Conservation (phyloP, 2,888 invertebrate species). For the Drosophila multiciliata region DNA sequence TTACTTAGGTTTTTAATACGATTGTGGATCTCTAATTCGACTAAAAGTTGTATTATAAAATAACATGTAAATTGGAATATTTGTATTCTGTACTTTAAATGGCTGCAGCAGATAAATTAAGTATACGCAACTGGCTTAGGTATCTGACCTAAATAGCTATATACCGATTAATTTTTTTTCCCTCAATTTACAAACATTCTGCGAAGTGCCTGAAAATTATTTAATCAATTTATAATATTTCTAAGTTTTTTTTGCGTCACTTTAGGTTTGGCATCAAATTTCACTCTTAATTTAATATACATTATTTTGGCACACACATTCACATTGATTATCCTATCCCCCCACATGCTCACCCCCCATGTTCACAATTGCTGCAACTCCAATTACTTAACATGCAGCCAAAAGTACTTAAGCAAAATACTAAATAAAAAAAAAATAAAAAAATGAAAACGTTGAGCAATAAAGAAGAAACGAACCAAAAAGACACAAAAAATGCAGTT, state of each 20-base stretch:
- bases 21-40: not conserved
- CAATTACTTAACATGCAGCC: conserved; percentile 61
- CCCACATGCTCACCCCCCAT: not conserved
- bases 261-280: conserved; percentile 19
- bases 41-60: not conserved
- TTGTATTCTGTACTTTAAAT: not conserved
- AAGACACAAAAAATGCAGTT: conserved; percentile 26
- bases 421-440: conserved; percentile 1
- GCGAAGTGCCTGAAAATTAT: not conserved
- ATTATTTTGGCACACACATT: conserved; percentile 36
- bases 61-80: not conserved
- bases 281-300: conserved; percentile 26
- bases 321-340: conserved; percentile 34
- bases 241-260: not conserved
- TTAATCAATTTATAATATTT: not conserved
- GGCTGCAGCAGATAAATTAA: not conserved
- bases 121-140: not conserved
- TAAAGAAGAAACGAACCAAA: not conserved
- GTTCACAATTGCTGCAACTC: conserved; percentile 57
- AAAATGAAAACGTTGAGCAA: not conserved
- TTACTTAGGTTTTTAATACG: conserved; percentile 1
- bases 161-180: not conserved
- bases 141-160: not conserved
- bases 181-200: not conserved
- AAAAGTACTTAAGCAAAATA: conserved; percentile 35